These are phyloP conservation scores for Festucalex cinctus DNA, from an alignment of 2,113 vertebrate species.

Conservation along the genomic window DNA sequence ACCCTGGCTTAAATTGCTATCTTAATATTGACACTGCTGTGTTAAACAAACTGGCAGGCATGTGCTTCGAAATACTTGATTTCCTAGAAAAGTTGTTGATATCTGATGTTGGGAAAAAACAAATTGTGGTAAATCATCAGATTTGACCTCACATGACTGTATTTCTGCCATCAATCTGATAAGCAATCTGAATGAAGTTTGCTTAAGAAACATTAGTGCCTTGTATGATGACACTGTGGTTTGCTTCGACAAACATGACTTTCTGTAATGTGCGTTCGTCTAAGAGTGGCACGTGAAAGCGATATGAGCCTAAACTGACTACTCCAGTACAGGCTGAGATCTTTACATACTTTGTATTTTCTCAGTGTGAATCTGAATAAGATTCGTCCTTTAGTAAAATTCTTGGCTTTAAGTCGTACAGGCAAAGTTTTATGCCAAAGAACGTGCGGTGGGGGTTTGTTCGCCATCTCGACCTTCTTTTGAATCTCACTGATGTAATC, in stretches of 20 bases:
- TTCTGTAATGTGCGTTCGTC: not conserved
- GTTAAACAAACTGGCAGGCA: slow-evolving; percentile 63
- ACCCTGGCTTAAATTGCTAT: slow-evolving; percentile 63
- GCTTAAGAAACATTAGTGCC: not conserved
- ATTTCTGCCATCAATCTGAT: not conserved
- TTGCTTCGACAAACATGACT: not conserved
- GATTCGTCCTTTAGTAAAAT: not conserved
- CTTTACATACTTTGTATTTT: not conserved
- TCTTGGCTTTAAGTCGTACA: not conserved
- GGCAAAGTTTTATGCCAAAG: not conserved
- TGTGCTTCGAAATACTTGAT: slow-evolving; percentile 61
- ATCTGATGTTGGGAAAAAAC: slow-evolving; percentile 45
- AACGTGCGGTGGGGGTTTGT: slow-evolving; percentile 17
- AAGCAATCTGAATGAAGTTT: not conserved
- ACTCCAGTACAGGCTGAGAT: not conserved
- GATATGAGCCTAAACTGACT: not conserved
- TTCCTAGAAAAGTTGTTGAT: slow-evolving; percentile 58
- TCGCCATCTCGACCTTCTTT: slow-evolving; percentile 30
- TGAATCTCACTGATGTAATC: slow-evolving; percentile 54
- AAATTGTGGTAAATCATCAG: not conserved
- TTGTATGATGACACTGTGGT: not conserved
- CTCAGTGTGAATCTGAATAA: not conserved
- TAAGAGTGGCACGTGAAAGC: not conserved
- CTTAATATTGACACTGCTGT: slow-evolving; percentile 70
- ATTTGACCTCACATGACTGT: slow-evolving; percentile 7